phyloP scores from a whole-genome alignment of 2,888 invertebrate genomes.

The Periphyllus acericola region DNA sequence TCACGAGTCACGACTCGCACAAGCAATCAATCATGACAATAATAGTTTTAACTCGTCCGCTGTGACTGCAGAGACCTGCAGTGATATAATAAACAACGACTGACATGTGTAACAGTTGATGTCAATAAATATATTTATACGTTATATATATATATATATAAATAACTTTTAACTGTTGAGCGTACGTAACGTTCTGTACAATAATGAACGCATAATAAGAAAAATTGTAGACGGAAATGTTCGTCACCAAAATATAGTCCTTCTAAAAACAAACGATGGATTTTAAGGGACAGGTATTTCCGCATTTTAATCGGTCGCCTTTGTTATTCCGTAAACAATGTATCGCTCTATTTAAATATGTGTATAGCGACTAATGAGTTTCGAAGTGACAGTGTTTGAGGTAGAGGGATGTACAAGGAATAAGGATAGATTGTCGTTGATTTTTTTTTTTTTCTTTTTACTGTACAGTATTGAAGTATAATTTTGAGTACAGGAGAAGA shows the following conservation, averaged over 20 bases:
- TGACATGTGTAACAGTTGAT: background rate
- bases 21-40: background rate
- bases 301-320: too few species aligned
- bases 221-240: background rate
- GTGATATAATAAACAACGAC: background rate
- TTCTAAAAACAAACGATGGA: background rate
- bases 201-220: background rate
- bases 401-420: too few species aligned
- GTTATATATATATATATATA: too few species aligned
- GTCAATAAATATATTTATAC: too few species aligned
- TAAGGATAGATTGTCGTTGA: too few species aligned
- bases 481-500: background rate
- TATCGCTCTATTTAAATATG: too few species aligned
- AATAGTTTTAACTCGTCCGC: background rate
- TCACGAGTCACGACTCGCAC: background rate
- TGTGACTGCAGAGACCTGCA: background rate
- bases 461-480: background rate
- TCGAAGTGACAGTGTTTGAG: background rate
- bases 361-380: background rate
- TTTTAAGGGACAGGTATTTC: background rate
- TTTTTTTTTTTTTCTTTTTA: background rate
- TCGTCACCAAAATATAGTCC: background rate
- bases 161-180: too few species aligned
- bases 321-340: too few species aligned
- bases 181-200: background rate